These are phyloP conservation scores for Pocillopora grandis DNA, from an alignment of 92 coral and sea anemone genomes.

Conservation along the genomic window DNA sequence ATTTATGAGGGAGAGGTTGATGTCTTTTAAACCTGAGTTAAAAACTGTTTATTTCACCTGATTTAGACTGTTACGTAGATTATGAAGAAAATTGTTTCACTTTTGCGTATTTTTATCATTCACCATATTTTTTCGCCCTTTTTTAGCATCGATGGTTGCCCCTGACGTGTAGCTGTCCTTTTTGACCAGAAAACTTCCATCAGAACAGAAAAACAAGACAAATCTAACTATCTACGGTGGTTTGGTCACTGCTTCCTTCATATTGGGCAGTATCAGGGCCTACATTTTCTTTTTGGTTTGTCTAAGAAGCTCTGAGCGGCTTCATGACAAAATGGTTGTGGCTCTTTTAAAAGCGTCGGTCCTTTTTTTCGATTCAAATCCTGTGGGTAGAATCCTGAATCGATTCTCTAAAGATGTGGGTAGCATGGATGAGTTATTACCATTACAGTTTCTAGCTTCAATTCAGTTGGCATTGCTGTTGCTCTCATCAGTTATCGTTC, in stretches of 20 bases:
- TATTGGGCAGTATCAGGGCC: not conserved
- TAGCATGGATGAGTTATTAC: slow-evolving; percentile 19
- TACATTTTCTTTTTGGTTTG: not conserved
- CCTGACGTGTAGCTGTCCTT: not conserved
- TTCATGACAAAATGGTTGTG: too few species aligned
- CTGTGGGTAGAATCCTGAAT: too few species aligned
- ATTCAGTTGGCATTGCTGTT: not conserved
- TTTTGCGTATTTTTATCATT: too few species aligned
- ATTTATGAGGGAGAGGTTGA: too few species aligned
- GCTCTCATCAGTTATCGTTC: not conserved
- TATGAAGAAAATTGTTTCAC: too few species aligned
- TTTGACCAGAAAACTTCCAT: not conserved
- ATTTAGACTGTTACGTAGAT: too few species aligned
- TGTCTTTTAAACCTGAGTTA: too few species aligned
- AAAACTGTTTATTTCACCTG: too few species aligned
- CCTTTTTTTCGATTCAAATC: too few species aligned
- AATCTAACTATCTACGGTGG: not conserved
- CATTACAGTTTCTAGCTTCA: not conserved
- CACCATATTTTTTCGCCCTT: too few species aligned
- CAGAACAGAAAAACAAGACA: not conserved
- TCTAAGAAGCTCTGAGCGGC: not conserved
- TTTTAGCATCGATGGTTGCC: not conserved
- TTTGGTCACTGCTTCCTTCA: not conserved
- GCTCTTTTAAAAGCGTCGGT: too few species aligned
- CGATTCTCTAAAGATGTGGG: too few species aligned